These are phyloP conservation scores for Zaprionus africanus DNA, from an alignment of 1,140 invertebrate genomes.

Conservation along the genomic window DNA sequence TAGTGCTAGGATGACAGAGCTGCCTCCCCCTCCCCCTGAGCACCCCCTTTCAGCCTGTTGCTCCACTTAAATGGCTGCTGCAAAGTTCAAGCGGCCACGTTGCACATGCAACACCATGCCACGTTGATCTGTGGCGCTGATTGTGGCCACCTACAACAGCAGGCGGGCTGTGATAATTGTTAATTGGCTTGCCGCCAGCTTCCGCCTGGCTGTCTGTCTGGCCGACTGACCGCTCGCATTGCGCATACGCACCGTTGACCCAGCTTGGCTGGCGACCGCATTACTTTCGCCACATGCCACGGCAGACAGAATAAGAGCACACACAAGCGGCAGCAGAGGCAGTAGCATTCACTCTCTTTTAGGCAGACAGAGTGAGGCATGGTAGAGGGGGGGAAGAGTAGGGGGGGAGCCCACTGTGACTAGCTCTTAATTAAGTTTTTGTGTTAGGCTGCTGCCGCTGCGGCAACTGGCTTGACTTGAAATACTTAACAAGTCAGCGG, in stretches of 20 bases:
- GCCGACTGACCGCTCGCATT: slow-evolving; percentile 48
- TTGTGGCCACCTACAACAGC: slow-evolving; percentile 25
- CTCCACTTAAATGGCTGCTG: slow-evolving; percentile 27
- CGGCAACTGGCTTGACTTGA: slow-evolving; percentile 74
- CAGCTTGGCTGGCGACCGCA: slow-evolving; percentile 50
- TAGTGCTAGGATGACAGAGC: slow-evolving; percentile 7
- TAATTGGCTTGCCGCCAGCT: slow-evolving; percentile 57
- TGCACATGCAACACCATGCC: slow-evolving; percentile 31
- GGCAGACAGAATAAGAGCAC: slow-evolving; percentile 3
- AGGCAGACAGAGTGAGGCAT: not conserved
- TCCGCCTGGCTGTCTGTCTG: not conserved
- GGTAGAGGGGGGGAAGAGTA: no score
- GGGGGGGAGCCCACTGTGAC: not conserved
- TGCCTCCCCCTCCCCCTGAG: not conserved
- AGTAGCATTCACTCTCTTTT: not conserved
- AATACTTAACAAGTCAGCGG: slow-evolving; percentile 55
- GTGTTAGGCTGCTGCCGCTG: slow-evolving; percentile 62
- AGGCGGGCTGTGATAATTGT: not conserved
- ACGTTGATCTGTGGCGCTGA: slow-evolving; percentile 32
- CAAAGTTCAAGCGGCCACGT: slow-evolving; percentile 45
- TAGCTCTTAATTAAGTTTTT: slow-evolving; percentile 71
- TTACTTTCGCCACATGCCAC: slow-evolving; percentile 56
- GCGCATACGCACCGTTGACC: slow-evolving; percentile 74
- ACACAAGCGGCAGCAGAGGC: not conserved
- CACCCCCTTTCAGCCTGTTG: not conserved